Evolutionary conservation across 2,797 vertebrate genomes (phyloP).

Genomic region (Ispidina lecontei): DNA sequence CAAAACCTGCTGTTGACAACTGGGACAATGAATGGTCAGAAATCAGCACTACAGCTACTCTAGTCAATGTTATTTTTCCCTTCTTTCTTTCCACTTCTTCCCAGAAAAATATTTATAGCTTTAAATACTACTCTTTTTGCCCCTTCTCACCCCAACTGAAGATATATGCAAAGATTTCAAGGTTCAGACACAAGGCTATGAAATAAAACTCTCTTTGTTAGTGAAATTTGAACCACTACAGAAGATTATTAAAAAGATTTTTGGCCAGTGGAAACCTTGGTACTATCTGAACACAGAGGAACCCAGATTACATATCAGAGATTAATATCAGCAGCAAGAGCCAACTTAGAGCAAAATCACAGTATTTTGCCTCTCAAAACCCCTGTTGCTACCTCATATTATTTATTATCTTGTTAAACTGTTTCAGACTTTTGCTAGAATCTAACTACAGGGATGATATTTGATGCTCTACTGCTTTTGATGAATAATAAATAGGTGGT

Average conservation of each 20-base stretch:
- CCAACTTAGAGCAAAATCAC: background rate
- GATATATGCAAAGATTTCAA: background rate
- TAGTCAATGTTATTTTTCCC: background rate
- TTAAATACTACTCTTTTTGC: background rate
- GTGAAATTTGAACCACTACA: background rate
- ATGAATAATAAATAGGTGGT: background rate
- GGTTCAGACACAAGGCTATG: background rate
- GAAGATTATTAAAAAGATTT: background rate
- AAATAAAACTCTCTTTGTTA: conserved; percentile 9
- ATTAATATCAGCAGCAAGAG: background rate
- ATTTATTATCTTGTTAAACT: background rate
- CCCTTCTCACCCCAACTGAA: background rate
- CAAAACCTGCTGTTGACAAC: background rate
- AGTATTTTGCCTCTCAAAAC: background rate
- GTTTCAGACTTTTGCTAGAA: background rate
- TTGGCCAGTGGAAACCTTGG: background rate
- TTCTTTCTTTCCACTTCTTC: background rate
- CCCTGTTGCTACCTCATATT: background rate
- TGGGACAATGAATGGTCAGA: background rate
- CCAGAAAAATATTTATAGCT: background rate
- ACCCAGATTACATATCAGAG: background rate
- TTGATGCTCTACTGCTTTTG: background rate
- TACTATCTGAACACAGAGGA: background rate
- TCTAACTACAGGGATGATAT: background rate
- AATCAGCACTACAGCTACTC: background rate